Conservation (phyloP, 2,113 vertebrate species). For the Hippocampus abdominalis region DNA sequence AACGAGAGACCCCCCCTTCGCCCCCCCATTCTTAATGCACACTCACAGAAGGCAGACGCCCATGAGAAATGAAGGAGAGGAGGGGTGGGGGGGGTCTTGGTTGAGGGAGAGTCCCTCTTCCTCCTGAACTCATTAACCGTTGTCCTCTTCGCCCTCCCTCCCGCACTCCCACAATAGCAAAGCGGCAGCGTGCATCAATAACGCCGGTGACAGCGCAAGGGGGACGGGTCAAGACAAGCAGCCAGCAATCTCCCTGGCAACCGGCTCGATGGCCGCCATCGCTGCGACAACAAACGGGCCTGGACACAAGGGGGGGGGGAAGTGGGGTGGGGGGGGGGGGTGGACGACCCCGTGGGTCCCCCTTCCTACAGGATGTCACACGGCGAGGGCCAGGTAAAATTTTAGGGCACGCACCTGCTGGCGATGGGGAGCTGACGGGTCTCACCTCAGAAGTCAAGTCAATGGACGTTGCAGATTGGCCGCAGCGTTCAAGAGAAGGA, state of each 20-base stretch:
- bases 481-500: slow-evolving; percentile 35
- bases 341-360: slow-evolving; percentile 32
- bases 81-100: slow-evolving; percentile 9
- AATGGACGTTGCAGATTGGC: slow-evolving; percentile 43
- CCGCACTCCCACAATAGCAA: slow-evolving; percentile 65
- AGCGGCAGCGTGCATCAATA: slow-evolving; percentile 71
- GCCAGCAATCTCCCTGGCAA: slow-evolving; percentile 68
- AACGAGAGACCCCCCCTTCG: slow-evolving; percentile 40
- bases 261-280: slow-evolving; percentile 63
- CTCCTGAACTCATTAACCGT: slow-evolving; percentile 73
- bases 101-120: slow-evolving; percentile 53
- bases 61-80: slow-evolving; percentile 68
- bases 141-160: slow-evolving; percentile 66
- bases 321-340: no score
- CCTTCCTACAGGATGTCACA: slow-evolving; percentile 46
- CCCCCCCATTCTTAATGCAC: slow-evolving; percentile 65
- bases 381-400: slow-evolving; percentile 60
- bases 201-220: slow-evolving; percentile 67
- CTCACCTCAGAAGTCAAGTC: slow-evolving; percentile 54
- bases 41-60: slow-evolving; percentile 66
- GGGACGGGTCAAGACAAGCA: slow-evolving; percentile 72
- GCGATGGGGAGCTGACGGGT: slow-evolving; percentile 59
- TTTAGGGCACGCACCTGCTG: slow-evolving; percentile 55
- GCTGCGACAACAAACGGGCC: slow-evolving; percentile 67
- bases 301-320: slow-evolving; percentile 33